These are phyloP conservation scores for Numenius phaeopus DNA, from an alignment of 2,797 vertebrate species.

Conservation along the genomic window DNA sequence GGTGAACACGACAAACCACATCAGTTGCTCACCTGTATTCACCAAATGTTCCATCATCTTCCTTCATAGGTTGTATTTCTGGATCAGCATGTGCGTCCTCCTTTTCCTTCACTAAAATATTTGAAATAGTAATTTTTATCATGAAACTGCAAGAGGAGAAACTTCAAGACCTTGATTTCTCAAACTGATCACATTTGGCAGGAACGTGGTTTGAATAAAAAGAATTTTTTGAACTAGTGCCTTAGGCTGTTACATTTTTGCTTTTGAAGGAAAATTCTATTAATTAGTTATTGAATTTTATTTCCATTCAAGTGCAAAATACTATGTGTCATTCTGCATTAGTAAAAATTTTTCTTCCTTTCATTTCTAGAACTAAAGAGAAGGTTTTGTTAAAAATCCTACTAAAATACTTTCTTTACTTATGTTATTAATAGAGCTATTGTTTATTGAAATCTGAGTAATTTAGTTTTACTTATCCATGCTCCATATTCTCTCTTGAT, in stretches of 20 bases:
- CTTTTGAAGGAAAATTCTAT: not conserved
- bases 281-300: not conserved
- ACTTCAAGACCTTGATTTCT: not conserved
- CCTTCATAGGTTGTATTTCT: constrained; percentile 99
- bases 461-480: not conserved
- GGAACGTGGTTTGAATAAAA: not conserved
- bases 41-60: constrained; percentile 97
- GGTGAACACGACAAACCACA: not conserved
- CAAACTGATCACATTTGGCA: not conserved
- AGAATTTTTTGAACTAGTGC: not conserved
- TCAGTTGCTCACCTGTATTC: constrained; percentile 94
- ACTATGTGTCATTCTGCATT: not conserved
- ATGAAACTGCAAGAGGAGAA: not conserved
- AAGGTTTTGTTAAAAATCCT: not conserved
- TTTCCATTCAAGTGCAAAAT: not conserved
- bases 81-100: constrained; percentile 98
- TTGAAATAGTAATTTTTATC: constrained; percentile 24
- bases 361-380: not conserved
- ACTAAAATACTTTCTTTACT: not conserved
- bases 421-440: not conserved
- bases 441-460: not conserved
- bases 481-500: not conserved
- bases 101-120: constrained; percentile 94
- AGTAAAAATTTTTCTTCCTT: not conserved
- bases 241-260: not conserved